Percentiles rank a stretch among this genome's conserved stretches.
Evolutionary conservation across 2,797 vertebrate species (phyloP).

Genomic region (Eulemur mongoz): DNA sequence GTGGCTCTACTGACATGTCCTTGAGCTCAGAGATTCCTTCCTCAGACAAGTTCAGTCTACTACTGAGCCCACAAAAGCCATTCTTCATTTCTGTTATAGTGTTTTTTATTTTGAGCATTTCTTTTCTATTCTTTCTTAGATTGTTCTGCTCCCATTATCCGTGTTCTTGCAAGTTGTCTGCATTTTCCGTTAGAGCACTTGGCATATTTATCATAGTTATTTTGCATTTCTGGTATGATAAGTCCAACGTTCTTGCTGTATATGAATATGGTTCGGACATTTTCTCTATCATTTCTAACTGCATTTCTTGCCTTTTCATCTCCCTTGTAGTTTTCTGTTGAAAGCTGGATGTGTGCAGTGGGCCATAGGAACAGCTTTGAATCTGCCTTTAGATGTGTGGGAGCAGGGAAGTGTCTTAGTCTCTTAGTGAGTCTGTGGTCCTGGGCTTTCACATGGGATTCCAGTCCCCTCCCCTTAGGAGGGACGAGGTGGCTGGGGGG

Average conservation of each 20-base stretch:
- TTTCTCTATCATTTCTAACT: not conserved
- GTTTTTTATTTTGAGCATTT: not conserved
- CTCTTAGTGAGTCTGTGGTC: too few relatives aligned
- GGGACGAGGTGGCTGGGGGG: not conserved
- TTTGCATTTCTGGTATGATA: not conserved
- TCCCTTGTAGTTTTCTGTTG: not conserved
- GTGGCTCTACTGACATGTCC: not conserved
- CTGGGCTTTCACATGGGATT: not conserved
- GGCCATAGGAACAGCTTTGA: not conserved
- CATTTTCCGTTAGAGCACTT: not conserved
- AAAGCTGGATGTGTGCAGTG: not conserved
- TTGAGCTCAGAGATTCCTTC: too few relatives aligned
- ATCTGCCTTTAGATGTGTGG: not conserved
- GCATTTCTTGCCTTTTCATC: not conserved
- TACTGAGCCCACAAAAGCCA: accelerated
- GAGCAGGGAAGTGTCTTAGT: accelerated
- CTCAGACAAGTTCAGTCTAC: too few relatives aligned
- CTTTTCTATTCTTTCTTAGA: not conserved
- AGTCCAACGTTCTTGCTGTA: not conserved
- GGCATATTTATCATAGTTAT: not conserved
- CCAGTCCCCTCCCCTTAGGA: accelerated
- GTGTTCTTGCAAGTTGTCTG: not conserved
- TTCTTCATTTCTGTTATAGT: not conserved
- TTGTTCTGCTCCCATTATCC: not conserved
- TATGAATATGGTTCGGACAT: not conserved